Evolutionary conservation across 2,888 invertebrate genomes (phyloP).

Genomic region (Pristionchus entomophagus): DNA sequence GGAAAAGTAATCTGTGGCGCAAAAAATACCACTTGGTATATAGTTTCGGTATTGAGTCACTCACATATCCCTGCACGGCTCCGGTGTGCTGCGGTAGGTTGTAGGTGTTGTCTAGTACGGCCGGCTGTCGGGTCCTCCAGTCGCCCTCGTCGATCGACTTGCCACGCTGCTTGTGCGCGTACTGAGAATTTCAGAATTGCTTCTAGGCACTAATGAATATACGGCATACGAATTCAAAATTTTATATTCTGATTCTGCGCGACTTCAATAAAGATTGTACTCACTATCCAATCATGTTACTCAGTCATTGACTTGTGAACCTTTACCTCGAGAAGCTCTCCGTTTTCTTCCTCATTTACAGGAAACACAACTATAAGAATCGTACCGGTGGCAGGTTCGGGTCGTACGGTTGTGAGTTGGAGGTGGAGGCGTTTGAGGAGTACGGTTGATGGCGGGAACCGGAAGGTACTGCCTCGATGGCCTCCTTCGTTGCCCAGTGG

Average conservation of each 20-base stretch:
- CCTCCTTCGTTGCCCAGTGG: slow-evolving; percentile 25
- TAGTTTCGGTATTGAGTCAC: too few relatives aligned
- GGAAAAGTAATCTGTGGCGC: too few relatives aligned
- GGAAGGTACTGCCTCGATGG: background rate
- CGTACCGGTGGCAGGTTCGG: background rate
- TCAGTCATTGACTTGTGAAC: too few relatives aligned
- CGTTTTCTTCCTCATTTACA: too few relatives aligned
- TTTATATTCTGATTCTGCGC: background rate
- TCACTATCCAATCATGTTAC: too few relatives aligned
- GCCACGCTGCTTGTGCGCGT: background rate
- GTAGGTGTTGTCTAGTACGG: too few relatives aligned
- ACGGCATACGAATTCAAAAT: too few relatives aligned
- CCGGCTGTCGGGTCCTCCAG: background rate
- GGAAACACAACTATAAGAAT: background rate
- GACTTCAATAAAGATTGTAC: background rate
- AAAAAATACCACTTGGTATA: too few relatives aligned
- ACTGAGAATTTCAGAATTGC: too few relatives aligned
- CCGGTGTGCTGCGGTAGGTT: too few relatives aligned
- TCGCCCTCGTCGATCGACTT: slow-evolving; percentile 40
- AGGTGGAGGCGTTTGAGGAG: slow-evolving; percentile 6
- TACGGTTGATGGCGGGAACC: slow-evolving; percentile 4
- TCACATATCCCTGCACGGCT: too few relatives aligned
- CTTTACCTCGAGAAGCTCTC: background rate
- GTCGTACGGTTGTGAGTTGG: background rate
- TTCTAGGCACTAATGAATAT: too few relatives aligned